phyloP scores from a whole-genome alignment of 2,797 vertebrate species.

The Notolabrus celidotus region DNA sequence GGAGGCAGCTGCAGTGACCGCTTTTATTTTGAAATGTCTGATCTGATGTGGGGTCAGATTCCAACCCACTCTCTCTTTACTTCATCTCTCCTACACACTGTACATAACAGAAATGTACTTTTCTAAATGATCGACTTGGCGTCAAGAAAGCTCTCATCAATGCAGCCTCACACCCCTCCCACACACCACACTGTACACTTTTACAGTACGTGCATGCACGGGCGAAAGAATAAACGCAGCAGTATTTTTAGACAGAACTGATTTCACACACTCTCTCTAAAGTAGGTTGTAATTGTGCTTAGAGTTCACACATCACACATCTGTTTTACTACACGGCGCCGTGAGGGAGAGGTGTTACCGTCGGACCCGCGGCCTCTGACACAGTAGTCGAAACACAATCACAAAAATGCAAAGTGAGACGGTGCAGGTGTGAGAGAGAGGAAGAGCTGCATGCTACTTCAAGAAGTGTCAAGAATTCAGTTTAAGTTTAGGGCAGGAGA shows the following conservation, averaged over 20 bases:
- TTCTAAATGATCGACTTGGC: too few relatives aligned
- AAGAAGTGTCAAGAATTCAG: conserved; percentile 25
- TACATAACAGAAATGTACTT: too few relatives aligned
- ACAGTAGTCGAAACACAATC: conserved; percentile 19
- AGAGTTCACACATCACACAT: conserved; percentile 65
- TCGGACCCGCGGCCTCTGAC: conserved; percentile 11
- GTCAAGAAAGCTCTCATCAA: too few relatives aligned
- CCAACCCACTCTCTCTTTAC: conserved; percentile 57
- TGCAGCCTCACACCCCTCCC: conserved; percentile 54
- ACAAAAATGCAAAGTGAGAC: conserved; percentile 31
- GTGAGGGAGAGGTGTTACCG: conserved; percentile 49
- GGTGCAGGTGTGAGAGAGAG: conserved; percentile 59
- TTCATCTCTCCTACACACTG: conserved; percentile 40
- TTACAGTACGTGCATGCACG: conserved; percentile 25
- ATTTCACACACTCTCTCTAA: neutral
- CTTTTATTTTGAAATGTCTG: conserved; percentile 43
- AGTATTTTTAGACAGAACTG: conserved; percentile 33
- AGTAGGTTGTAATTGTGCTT: conserved; percentile 2
- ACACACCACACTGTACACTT: conserved; percentile 37
- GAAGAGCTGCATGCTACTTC: conserved; percentile 37
- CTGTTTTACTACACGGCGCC: conserved; percentile 6
- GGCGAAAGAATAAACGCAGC: conserved; percentile 21
- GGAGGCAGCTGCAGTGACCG: conserved; percentile 2
- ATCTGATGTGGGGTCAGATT: conserved; percentile 70
- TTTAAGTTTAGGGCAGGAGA: neutral